These are phyloP conservation scores for Bombus picipes DNA, from an alignment of 1,140 invertebrate species.

Conservation along the genomic window DNA sequence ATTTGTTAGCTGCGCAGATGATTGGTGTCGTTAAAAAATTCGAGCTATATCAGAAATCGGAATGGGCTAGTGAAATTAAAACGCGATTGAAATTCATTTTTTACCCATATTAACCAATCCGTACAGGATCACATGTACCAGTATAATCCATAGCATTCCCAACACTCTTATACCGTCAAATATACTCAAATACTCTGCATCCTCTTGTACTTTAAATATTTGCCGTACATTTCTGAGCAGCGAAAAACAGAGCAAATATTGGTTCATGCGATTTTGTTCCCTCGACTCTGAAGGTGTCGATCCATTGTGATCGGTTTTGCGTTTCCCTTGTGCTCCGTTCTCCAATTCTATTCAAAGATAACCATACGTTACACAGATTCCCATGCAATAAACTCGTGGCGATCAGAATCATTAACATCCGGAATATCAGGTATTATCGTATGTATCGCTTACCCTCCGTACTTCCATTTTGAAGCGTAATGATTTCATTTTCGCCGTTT, in stretches of 20 bases:
- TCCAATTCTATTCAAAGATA: constrained; percentile 9
- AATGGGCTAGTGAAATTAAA: background rate
- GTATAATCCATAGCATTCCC: constrained; percentile 82
- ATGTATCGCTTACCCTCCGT: constrained; percentile 18
- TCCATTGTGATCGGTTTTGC: constrained; percentile 42
- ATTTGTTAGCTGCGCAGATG: constrained; percentile 72
- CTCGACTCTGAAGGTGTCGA: background rate
- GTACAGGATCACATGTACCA: too few relatives aligned
- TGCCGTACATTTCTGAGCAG: constrained; percentile 77
- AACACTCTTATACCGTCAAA: constrained; percentile 81
- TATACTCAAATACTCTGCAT: constrained; percentile 62
- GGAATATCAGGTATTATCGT: fast-evolving
- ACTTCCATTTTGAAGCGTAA: constrained; percentile 63
- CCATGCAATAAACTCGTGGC: fast-evolving
- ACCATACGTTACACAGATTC: background rate
- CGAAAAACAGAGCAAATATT: constrained; percentile 80
- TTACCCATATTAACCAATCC: background rate
- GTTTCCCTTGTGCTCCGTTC: background rate
- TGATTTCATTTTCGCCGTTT: constrained; percentile 10
- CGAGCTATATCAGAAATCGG: fast-evolving
- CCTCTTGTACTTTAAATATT: constrained; percentile 72
- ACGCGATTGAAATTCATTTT: fast-evolving
- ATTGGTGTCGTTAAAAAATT: background rate
- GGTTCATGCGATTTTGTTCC: constrained; percentile 36
- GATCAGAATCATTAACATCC: background rate